Evolutionary conservation across 1,140 invertebrate genomes (phyloP).

Genomic region (Stegodyphus mimosarum): DNA sequence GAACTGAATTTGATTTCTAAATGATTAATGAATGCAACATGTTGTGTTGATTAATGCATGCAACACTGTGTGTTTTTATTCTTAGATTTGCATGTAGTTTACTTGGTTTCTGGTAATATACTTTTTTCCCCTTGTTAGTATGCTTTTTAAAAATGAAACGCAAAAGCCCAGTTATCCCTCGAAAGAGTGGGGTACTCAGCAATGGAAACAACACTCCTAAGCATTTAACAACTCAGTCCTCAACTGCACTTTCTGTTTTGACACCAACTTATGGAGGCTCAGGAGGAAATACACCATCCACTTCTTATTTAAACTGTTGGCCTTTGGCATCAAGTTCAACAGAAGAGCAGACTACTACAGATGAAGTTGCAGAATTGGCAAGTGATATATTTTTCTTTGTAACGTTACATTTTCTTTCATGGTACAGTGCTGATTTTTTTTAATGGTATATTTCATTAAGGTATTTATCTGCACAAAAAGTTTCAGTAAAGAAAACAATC

Average conservation of each 20-base stretch:
- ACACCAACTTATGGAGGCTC: constrained; percentile 43
- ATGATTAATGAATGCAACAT: too few relatives aligned
- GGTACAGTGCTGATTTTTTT: background rate
- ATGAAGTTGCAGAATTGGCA: constrained; percentile 36
- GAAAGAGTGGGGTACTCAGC: constrained; percentile 35
- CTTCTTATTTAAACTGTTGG: constrained; percentile 44
- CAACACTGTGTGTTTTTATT: too few relatives aligned
- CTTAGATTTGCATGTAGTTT: too few relatives aligned
- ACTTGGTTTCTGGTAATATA: too few relatives aligned
- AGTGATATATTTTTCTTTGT: background rate
- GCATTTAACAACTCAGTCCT: constrained; percentile 40
- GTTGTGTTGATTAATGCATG: too few relatives aligned
- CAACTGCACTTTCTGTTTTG: constrained; percentile 30
- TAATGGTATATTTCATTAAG: too few relatives aligned
- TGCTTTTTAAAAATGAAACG: constrained; percentile 38
- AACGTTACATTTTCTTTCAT: background rate
- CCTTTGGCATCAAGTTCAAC: constrained; percentile 20
- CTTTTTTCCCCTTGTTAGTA: too few relatives aligned
- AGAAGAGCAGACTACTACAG: constrained; percentile 27
- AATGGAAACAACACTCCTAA: constrained; percentile 54
- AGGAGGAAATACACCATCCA: constrained; percentile 43
- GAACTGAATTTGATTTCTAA: too few relatives aligned
- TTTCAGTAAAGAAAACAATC: too few relatives aligned
- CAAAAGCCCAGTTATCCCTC: constrained; percentile 52
- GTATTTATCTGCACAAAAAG: background rate